A percentile compares a stretch with the other conserved stretches of the same genome.
Evolutionary conservation across 2,113 vertebrate genomes (phyloP).

Genomic region (Carollia perspicillata): DNA sequence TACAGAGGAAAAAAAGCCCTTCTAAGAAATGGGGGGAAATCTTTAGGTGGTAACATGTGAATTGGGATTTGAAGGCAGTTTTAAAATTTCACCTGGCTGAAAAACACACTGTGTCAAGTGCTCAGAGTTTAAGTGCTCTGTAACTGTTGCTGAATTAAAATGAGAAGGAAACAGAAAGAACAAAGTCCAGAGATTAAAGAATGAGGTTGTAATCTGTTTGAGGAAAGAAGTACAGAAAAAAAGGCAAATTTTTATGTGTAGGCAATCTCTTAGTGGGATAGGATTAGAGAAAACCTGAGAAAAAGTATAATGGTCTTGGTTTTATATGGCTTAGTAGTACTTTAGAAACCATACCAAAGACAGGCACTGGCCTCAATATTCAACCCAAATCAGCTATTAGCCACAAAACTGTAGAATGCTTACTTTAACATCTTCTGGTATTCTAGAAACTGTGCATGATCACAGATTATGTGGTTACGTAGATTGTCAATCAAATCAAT

Average conservation of each 20-base stretch:
- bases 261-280: background rate
- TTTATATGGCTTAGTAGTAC: background rate
- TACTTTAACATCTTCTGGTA: background rate
- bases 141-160: conserved; percentile 5
- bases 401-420: background rate
- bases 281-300: background rate
- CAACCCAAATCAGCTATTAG: background rate
- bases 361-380: background rate
- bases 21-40: background rate
- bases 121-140: background rate
- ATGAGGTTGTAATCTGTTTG: background rate
- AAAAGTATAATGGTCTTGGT: background rate
- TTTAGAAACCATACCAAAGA: background rate
- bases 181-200: background rate
- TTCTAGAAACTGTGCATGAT: background rate
- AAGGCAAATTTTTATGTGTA: background rate
- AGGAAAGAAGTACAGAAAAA: background rate
- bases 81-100: background rate
- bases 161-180: conserved; percentile 12
- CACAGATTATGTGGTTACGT: background rate
- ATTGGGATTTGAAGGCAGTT: background rate
- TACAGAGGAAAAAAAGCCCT: background rate
- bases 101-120: background rate
- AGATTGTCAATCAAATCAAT: background rate
- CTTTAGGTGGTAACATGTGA: background rate